Evolutionary conservation across 2,113 vertebrate species (phyloP).

Genomic region (Macquaria ambigua): DNA sequence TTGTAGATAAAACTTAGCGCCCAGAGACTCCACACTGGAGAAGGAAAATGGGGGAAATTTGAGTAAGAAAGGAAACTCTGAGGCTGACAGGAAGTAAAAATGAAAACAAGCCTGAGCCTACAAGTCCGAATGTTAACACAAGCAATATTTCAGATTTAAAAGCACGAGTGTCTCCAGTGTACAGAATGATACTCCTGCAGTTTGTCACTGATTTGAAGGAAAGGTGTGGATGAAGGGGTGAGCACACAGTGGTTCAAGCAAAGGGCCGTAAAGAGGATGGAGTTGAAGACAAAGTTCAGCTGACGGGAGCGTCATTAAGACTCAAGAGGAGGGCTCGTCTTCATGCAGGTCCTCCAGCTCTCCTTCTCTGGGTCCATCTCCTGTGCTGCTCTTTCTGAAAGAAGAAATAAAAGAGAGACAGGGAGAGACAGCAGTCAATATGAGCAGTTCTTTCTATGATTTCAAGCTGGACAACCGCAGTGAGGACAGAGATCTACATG

Average conservation of each 20-base stretch:
- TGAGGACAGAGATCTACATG: not conserved
- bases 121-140: not conserved
- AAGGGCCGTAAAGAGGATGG: conserved; percentile 1
- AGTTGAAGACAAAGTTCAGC: not conserved
- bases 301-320: not conserved
- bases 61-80: not conserved
- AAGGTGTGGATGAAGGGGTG: not conserved
- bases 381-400: conserved; percentile 84
- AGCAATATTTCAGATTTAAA: not conserved
- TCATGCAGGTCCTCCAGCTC: conserved; percentile 87
- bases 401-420: not conserved
- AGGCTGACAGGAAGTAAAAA: conserved; percentile 11
- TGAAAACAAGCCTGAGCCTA: not conserved
- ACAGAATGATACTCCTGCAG: not conserved
- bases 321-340: conserved; percentile 84
- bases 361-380: conserved; percentile 82
- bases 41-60: not conserved
- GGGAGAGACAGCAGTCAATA: not conserved
- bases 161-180: not conserved
- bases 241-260: not conserved
- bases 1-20: not conserved
- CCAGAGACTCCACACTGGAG: not conserved
- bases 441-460: not conserved
- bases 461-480: not conserved
- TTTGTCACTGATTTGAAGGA: not conserved